Percentiles rank a stretch among this genome's conserved stretches.
These are phyloP conservation scores for Steinernema feltiae DNA, from an alignment of 1,140 invertebrate species.

Conservation along the genomic window DNA sequence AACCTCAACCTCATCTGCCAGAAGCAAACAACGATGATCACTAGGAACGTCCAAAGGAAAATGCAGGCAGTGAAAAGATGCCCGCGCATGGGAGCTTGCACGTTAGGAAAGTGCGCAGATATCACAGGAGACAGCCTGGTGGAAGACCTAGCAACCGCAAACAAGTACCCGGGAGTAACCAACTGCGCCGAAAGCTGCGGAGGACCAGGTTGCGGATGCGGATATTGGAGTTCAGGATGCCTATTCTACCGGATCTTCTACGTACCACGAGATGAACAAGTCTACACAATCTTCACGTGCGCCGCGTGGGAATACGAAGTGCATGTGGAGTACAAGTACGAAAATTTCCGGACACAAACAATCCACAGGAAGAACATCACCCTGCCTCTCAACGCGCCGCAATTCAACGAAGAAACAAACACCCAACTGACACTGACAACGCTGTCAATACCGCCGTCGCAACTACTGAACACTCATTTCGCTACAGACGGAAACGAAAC, in stretches of 20 bases:
- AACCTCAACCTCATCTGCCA: neutral
- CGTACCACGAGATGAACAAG: neutral
- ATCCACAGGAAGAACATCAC: neutral
- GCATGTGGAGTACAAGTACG: neutral
- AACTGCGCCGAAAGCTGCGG: slow-evolving; percentile 16
- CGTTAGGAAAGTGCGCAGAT: neutral
- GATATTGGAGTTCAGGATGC: slow-evolving; percentile 17
- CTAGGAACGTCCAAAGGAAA: neutral
- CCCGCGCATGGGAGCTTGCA: slow-evolving; percentile 14
- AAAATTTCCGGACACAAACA: neutral
- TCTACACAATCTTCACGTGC: slow-evolving; percentile 4
- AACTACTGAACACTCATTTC: neutral
- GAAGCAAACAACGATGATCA: neutral
- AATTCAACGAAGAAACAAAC: neutral
- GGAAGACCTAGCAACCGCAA: neutral
- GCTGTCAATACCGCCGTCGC: neutral
- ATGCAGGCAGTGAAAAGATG: neutral
- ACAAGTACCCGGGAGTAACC: slow-evolving; percentile 1
- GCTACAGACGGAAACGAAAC: neutral
- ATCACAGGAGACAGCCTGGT: neutral
- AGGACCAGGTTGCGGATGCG: slow-evolving; percentile 17
- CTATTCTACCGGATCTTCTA: slow-evolving; percentile 18
- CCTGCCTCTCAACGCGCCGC: neutral
- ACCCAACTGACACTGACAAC: neutral
- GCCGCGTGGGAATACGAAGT: neutral